Percentiles rank a stretch among this genome's conserved stretches.
phyloP scores from a whole-genome alignment of 2,113 vertebrate species.

The Accipiter virgatus region DNA sequence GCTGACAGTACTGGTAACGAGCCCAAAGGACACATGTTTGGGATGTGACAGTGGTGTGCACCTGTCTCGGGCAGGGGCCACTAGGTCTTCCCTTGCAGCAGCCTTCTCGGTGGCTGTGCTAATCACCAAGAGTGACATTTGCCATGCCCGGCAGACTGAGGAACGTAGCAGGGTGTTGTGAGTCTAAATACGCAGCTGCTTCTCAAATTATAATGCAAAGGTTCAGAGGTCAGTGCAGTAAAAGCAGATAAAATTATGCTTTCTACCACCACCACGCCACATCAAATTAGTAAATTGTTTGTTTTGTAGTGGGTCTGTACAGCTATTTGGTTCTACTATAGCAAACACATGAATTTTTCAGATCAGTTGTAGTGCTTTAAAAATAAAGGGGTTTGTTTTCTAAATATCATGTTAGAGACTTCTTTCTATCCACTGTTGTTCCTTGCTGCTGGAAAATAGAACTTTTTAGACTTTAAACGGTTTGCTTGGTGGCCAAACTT shows the following conservation, averaged over 20 bases:
- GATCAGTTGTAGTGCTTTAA: not conserved
- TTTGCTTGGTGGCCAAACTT: not conserved
- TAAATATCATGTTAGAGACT: not conserved
- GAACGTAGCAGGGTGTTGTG: not conserved
- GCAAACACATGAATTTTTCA: not conserved
- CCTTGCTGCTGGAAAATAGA: not conserved
- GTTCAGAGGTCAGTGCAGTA: slow-evolving; percentile 52
- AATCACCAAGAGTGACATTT: not conserved
- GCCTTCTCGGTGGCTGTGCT: not conserved
- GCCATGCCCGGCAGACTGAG: not conserved
- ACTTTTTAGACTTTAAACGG: not conserved
- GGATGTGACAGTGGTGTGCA: slow-evolving; percentile 20
- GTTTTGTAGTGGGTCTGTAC: not conserved
- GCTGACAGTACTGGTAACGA: not conserved
- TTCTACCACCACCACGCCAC: not conserved
- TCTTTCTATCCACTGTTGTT: not conserved
- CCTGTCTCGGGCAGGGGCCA: not conserved
- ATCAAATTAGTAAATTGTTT: slow-evolving; percentile 36
- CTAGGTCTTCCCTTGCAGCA: not conserved
- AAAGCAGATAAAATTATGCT: slow-evolving; percentile 61
- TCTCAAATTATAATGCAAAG: slow-evolving; percentile 31
- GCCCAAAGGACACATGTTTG: not conserved
- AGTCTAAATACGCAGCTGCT: slow-evolving; percentile 60
- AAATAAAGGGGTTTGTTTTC: not conserved
- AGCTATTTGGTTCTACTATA: not conserved